Conservation (phyloP, 2,888 invertebrate genomes). For the Oscheius myriophilus region DNA sequence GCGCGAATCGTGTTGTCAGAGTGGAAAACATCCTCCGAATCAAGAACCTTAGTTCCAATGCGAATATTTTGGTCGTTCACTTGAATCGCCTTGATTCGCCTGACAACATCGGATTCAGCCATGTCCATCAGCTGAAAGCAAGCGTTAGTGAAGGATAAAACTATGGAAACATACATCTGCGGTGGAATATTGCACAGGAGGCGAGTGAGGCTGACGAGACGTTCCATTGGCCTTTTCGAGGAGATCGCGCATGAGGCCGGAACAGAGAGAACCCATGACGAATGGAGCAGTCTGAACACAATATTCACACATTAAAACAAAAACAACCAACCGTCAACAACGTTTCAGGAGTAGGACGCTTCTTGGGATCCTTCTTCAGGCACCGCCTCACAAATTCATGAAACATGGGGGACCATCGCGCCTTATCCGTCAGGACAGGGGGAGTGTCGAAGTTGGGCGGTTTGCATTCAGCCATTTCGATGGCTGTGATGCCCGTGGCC, state of each 20-base stretch:
- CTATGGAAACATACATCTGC: no score
- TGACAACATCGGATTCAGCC: no score
- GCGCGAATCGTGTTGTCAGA: conserved; percentile 48
- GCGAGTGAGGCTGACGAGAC: no score
- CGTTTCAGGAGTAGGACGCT: conserved; percentile 94
- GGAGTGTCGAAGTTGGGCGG: conserved; percentile 99
- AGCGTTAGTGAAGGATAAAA: no score
- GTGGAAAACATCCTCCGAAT: conserved; percentile 33
- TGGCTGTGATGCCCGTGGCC: conserved; percentile 98
- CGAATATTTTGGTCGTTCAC: no score
- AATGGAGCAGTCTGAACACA: conserved; percentile 80
- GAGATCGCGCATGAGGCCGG: conserved; percentile 86
- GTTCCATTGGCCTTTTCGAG: conserved; percentile 83
- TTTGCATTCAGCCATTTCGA: conserved; percentile 96
- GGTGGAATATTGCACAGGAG: no score
- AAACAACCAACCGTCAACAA: conserved; percentile 75
- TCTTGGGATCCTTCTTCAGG: conserved; percentile 97
- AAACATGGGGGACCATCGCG: conserved; percentile 88
- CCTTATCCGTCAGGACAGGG: conserved; percentile 91
- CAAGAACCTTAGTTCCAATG: no score
- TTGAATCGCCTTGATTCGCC: no score
- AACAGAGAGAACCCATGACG: conserved; percentile 86
- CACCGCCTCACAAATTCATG: conserved; percentile 95
- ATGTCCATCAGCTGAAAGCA: no score
- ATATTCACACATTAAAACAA: not conserved